These are phyloP conservation scores for Myiotriccus ornatus DNA, from an alignment of 2,797 vertebrate species.

Conservation along the genomic window DNA sequence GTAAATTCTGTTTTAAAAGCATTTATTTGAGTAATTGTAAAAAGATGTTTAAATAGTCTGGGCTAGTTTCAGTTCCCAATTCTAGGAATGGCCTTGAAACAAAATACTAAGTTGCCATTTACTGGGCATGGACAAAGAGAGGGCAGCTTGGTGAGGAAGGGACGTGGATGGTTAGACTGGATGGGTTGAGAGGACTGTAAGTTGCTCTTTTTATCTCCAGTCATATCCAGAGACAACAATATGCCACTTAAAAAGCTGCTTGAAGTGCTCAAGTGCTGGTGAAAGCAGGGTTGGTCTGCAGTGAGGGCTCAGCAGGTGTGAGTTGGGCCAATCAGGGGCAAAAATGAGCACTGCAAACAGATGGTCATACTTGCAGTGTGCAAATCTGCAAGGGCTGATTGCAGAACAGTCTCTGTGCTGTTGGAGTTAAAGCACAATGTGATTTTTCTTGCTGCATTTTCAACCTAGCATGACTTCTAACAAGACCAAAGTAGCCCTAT, in stretches of 20 bases:
- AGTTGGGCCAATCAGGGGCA: neutral
- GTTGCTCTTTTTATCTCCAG: neutral
- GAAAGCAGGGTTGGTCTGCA: neutral
- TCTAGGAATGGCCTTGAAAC: neutral
- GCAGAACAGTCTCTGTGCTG: neutral
- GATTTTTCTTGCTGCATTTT: neutral
- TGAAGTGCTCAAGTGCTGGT: neutral
- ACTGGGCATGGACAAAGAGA: accelerated
- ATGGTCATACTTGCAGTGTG: too few species aligned
- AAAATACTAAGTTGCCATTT: neutral
- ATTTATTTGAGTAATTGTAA: neutral
- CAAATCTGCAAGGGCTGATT: neutral
- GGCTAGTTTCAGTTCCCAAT: neutral
- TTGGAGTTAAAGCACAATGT: neutral
- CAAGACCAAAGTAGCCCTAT: accelerated
- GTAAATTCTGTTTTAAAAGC: neutral
- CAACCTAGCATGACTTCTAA: neutral
- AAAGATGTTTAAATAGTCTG: neutral
- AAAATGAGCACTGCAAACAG: neutral
- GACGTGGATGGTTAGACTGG: neutral
- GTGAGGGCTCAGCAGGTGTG: neutral
- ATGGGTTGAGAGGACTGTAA: neutral
- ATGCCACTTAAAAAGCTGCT: neutral
- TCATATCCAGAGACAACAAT: neutral
- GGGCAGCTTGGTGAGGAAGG: neutral